A percentile compares a stretch with the other conserved stretches of the same genome.
phyloP scores from a whole-genome alignment of 2,797 vertebrate species.

The Lutjanus argentimaculatus region DNA sequence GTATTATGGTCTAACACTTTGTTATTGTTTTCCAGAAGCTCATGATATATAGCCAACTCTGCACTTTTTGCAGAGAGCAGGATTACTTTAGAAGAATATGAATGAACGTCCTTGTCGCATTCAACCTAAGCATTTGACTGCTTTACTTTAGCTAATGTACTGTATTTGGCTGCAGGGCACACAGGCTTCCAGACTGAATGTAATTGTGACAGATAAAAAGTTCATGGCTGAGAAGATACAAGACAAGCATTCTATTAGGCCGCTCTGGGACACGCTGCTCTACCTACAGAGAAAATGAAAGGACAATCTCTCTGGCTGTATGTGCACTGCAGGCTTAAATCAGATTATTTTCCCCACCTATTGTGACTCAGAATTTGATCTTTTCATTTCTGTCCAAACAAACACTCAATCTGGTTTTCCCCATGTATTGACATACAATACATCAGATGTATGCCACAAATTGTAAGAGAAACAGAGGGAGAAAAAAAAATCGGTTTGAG shows the following conservation, averaged over 20 bases:
- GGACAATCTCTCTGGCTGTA: conserved; percentile 60
- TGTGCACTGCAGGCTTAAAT: conserved; percentile 62
- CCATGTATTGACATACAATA: conserved; percentile 51
- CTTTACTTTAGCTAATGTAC: conserved; percentile 50
- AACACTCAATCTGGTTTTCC: conserved; percentile 59
- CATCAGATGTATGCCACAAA: conserved; percentile 35
- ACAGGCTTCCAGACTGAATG: conserved; percentile 50
- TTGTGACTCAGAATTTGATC: conserved; percentile 69
- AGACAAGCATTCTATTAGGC: conserved; percentile 79
- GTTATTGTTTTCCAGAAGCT: conserved; percentile 11
- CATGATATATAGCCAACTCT: not conserved
- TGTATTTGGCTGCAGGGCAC: conserved; percentile 57
- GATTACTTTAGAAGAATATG: not conserved
- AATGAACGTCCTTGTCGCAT: conserved; percentile 30
- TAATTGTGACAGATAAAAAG: conserved; percentile 72
- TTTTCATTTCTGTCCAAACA: conserved; percentile 68
- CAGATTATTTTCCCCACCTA: conserved; percentile 71
- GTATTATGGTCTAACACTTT: not conserved
- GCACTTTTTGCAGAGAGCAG: not conserved
- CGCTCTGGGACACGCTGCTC: conserved; percentile 61
- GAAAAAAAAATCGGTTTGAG: conserved; percentile 18
- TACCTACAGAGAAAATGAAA: conserved; percentile 74
- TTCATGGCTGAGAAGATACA: conserved; percentile 73
- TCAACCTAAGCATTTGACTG: conserved; percentile 39
- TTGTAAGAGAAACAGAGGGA: conserved; percentile 4